phyloP scores from a whole-genome alignment of 1,140 invertebrate species.

The Solen grandis region DNA sequence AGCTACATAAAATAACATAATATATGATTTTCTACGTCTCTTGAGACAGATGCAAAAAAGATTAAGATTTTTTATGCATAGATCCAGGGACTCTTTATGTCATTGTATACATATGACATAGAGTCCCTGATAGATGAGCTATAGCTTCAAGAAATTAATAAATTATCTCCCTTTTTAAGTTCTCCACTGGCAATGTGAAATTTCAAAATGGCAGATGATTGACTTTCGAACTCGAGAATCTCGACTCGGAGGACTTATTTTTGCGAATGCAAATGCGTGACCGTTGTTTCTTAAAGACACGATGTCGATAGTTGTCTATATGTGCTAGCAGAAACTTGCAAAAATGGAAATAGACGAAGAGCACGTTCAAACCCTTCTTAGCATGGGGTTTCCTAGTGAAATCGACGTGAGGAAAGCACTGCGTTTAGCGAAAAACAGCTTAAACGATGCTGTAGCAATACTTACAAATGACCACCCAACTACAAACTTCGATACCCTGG shows the following conservation, averaged over 20 bases:
- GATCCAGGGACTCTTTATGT: no score
- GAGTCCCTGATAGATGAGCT: no score
- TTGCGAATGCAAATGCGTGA: neutral
- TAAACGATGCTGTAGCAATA: constrained; percentile 83
- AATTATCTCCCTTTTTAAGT: no score
- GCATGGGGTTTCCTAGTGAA: constrained; percentile 83
- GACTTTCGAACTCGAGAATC: neutral
- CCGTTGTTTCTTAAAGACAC: no score
- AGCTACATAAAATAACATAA: no score
- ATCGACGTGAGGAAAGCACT: constrained; percentile 82
- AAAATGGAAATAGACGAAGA: constrained; percentile 85
- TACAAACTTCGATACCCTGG: constrained; percentile 71
- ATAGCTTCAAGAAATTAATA: no score
- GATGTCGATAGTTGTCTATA: neutral
- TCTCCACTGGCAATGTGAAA: no score
- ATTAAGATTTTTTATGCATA: no score
- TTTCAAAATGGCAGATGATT: neutral
- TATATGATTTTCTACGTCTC: no score
- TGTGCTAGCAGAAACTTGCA: constrained; percentile 28
- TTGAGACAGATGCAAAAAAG: no score
- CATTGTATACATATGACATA: no score
- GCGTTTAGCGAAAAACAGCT: constrained; percentile 82
- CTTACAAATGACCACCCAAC: constrained; percentile 82
- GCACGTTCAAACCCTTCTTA: constrained; percentile 81
- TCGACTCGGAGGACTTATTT: neutral